phyloP scores from a whole-genome alignment of 2,797 vertebrate genomes.

The Enteromius radiatus region DNA sequence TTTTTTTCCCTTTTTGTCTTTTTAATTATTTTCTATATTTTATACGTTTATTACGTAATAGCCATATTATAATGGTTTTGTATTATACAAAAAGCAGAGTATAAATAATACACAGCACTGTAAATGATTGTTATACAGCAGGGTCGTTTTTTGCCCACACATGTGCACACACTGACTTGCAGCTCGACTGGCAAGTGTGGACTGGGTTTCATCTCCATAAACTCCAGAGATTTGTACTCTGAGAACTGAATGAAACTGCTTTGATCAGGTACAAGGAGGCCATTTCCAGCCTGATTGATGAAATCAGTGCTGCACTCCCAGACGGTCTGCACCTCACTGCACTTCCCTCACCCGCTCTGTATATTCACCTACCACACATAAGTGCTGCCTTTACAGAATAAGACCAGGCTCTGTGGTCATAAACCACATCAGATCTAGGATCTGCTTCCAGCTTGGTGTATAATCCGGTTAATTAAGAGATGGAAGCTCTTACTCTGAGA shows the following conservation, averaged over 20 bases:
- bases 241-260: slow-evolving; percentile 19
- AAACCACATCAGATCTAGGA: slow-evolving; percentile 11
- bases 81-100: neutral
- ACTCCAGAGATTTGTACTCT: slow-evolving; percentile 6
- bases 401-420: slow-evolving; percentile 8
- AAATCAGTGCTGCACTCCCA: slow-evolving; percentile 36
- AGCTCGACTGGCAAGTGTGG: neutral
- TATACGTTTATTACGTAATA: neutral
- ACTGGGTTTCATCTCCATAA: slow-evolving; percentile 39
- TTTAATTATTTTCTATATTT: neutral
- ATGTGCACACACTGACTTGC: neutral
- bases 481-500: neutral
- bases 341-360: neutral
- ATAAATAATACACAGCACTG: neutral
- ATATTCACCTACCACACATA: neutral
- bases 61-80: no score
- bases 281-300: slow-evolving; percentile 22
- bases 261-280: slow-evolving; percentile 39
- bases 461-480: slow-evolving; percentile 1
- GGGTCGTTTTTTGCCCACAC: neutral
- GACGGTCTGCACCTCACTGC: neutral
- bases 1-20: no score
- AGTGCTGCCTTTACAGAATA: neutral
- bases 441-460: neutral
- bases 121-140: neutral